Base-by-base conservation (phyloP, 2,113 vertebrate species). In the Eira barbara region DNA sequence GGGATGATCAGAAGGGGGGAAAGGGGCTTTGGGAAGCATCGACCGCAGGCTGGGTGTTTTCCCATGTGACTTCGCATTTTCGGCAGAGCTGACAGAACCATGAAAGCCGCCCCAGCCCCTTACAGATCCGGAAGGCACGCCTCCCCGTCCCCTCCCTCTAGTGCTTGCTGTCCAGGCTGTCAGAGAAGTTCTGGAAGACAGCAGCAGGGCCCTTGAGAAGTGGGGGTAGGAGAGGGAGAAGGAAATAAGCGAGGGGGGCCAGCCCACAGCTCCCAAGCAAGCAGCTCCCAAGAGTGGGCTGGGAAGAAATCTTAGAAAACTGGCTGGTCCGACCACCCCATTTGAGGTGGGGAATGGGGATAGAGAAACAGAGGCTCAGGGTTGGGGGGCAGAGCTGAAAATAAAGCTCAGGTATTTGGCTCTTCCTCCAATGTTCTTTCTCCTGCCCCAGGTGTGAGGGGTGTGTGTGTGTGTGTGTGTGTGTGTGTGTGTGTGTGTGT, bases 81-180 rank as follows among this genome's bases (percentile, higher is more conserved):
- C 21, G 18, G 34, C 47, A 34, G 45, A 86, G 65, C 73, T 3
- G 29, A 63, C 47, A 18, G 8, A 23, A 25, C 59, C 7, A 6
- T 13, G 27, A 34, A 31, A 36, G 69, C 8, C 34, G 29, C 49
- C 47, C 81, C 7, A 45, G 42, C 23, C 67, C 52, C 52, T 20
- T 79, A n/a, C 34, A 20, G 45, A 61, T 59, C 55, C 85, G 3
- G 42, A 45, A 12, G 1, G 2, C 3, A 0, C 2, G 55, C 34
- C 57, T 52, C 45, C 45, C 39, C 0, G 0, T 12, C 39, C 31
- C 31, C 6, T 0, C 49, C 49, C 15, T 3, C 15, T 8, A 0
- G 7, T 13, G 20, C 15, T 23, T 71, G 67, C 59, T 47, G 45
- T 45, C 47, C 59, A 42, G 73, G 67, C 55, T 81, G 18, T 89